Evolutionary conservation across 2,888 invertebrate genomes (phyloP), one percentile per base, ranked within the genome.

Genomic region (Physocephala rufipes): DNA sequence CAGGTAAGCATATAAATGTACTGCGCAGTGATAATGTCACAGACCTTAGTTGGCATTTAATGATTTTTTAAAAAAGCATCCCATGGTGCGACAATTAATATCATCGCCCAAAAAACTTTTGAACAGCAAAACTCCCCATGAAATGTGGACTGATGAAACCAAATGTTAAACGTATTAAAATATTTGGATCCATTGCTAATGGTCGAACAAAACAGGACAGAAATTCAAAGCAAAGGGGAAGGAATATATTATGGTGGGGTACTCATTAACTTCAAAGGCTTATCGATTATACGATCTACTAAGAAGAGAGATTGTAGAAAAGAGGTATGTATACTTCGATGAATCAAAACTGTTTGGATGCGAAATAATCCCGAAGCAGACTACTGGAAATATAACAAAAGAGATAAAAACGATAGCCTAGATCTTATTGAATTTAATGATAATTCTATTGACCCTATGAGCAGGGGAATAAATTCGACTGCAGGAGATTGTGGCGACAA

Each of bases 311-410:
- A 28, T 73, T 13, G 19, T 64, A 19, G 47, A 43, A 2, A 74
- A 71, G n/a, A 53, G 71, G 3, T 66, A 74, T 49, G 58, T 69
- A 3, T n/a, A 53, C 51, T 62, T 64, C 63, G 51, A 30, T 19
- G 63, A 70, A 47, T n/a, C 28, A n/a, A 16, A n/a, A 16, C 9
- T 36, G 4, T 9, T 9, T 7, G 9, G 9, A 68, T 71, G 68
- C 75, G 77, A 71, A 66, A 71, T 1, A 76, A 75, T 75, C 71
- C 66, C 55, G 73, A 73, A 0, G 70, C 21, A n/a, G n/a, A 76
- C 75, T 3, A 75, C 77, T 36, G 26, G 26, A 45, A 16, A 74
- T 75, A 15, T 9, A 43, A 1, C 74, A 76, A 67, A 59, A n/a
- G n/a, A n/a, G n/a, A n/a, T n/a, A n/a, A n/a, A n/a, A n/a, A n/a